Conservation (phyloP, 2,113 vertebrate species). For the Hydrolagus affinis region DNA sequence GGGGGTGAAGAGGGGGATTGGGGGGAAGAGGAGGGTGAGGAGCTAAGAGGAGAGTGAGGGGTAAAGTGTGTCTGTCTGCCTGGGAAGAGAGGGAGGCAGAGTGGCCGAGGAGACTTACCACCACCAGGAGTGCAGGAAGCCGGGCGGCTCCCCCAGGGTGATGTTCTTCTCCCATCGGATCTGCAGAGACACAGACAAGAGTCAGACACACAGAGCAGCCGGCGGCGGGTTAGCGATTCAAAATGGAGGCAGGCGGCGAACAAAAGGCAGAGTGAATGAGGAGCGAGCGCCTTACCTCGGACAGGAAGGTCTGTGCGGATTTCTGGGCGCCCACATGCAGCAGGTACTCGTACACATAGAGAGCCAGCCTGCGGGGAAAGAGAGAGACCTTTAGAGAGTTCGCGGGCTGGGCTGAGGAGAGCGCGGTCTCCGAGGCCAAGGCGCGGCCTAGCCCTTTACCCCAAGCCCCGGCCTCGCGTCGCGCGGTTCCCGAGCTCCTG, state of each 20-base stretch:
- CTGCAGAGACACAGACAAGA: constrained; percentile 46
- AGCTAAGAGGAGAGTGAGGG: background rate
- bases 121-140: constrained; percentile 94
- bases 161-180: constrained; percentile 97
- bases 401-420: background rate
- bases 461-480: too few relatives aligned
- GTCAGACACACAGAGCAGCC: constrained; percentile 38
- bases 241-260: constrained; percentile 60
- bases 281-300: constrained; percentile 69
- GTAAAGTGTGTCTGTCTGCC: background rate
- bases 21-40: background rate
- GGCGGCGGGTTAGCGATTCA: constrained; percentile 61
- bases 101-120: too few relatives aligned
- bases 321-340: constrained; percentile 95
- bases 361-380: constrained; percentile 65
- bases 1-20: background rate
- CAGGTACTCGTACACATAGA: constrained; percentile 95
- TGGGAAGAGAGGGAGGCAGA: background rate
- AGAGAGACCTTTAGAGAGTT: constrained; percentile 14
- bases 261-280: constrained; percentile 42
- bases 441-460: background rate
- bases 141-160: constrained; percentile 84
- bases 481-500: too few relatives aligned
- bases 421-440: background rate
- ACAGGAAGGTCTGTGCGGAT: constrained; percentile 95